Evolutionary conservation across 2,797 vertebrate genomes (phyloP).

Genomic region (Micrastur ruficollis): DNA sequence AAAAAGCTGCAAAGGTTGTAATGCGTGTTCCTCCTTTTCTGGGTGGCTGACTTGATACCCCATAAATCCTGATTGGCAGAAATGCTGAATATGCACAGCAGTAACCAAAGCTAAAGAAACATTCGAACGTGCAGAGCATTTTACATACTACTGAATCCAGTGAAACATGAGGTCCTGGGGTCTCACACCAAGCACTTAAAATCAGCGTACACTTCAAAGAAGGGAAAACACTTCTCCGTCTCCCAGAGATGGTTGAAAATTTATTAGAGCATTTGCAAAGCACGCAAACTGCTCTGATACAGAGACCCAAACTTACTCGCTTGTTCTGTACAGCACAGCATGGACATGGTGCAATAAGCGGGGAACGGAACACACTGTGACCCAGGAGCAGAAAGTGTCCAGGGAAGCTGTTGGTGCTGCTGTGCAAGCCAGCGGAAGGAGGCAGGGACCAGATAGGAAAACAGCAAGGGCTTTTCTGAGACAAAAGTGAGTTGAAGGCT

Average conservation of each 20-base stretch:
- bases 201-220: neutral
- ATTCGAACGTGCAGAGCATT: neutral
- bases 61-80: slow-evolving; percentile 36
- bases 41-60: slow-evolving; percentile 54
- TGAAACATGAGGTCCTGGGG: neutral
- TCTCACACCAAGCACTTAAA: neutral
- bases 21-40: slow-evolving; percentile 1
- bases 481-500: neutral
- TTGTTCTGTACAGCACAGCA: rapidly evolving
- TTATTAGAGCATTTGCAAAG: neutral
- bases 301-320: neutral
- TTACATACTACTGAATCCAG: neutral
- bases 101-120: slow-evolving; percentile 2
- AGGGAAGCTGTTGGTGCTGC: neutral
- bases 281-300: rapidly evolving
- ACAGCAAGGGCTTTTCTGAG: neutral
- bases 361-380: neutral
- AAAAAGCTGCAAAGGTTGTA: slow-evolving; percentile 15
- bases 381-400: neutral
- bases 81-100: slow-evolving; percentile 34
- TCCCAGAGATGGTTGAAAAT: neutral
- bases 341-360: rapidly evolving
- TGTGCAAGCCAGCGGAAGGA: neutral
- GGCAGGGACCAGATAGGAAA: rapidly evolving
- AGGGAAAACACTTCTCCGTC: neutral